Base-by-base conservation (phyloP, 1,140 invertebrate species). In the Drosophila ficusphila region DNA sequence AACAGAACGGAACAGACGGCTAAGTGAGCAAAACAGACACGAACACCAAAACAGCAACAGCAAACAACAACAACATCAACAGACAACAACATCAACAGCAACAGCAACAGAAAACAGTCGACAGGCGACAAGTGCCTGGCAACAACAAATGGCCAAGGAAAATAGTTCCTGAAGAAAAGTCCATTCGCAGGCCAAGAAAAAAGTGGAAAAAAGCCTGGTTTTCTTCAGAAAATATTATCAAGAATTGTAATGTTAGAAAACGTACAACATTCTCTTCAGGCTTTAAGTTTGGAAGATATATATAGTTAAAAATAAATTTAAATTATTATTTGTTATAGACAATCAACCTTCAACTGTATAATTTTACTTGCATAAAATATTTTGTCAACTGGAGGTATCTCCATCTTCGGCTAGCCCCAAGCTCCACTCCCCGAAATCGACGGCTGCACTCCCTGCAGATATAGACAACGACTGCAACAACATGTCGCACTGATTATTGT, bases 401-500 rank as follows among this genome's bases (percentile, higher is more conserved):
- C 0, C 7, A 19, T 18, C 14, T 41, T 42, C 36, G 38, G 18
- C 11, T 47, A 8, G 7, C 19, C n/a, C 21, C 38, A 11, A 16
- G 16, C n/a, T 16, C 7, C 48, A 31, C 25, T 31, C 31, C 38
- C 16, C 16, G 42, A 46, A 46, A 27, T 12, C 12, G 14, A 6
- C 27, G 8, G 12, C 18, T 48, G 23, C 23, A 49, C 31, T 29
- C 39, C 42, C 47, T 51, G 29, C 61, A 82, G 42, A 57, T 58
- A 73, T 62, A 71, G 33, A 38, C 58, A 57, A 29, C 64, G 61
- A 62, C 49, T 33, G 46, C 54, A 72, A 68, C 39, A 86, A 76
- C 81, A 86, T 85, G 81, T 73, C 62, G 61, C 82, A 57, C 61
- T 85, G 81, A 85, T 86, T 85, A 86, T 85, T 81, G 76, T 85